Conservation (phyloP, 2,888 invertebrate genomes). For the Agonopterix alstromeriana region DNA sequence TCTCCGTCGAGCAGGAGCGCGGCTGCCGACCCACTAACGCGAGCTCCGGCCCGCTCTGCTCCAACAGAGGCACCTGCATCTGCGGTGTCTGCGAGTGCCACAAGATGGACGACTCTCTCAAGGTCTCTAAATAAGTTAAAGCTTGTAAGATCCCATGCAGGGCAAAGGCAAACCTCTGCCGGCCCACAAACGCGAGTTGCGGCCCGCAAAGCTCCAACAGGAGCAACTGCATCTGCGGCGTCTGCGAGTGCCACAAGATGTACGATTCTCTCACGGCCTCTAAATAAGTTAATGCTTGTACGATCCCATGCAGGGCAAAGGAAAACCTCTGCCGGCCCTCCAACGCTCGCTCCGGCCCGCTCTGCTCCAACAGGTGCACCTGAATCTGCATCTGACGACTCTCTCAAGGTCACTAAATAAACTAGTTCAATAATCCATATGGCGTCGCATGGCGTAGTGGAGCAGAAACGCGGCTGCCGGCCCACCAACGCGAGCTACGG, state of each 20-base stretch:
- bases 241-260: slow-evolving; percentile 87
- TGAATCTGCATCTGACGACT: slow-evolving; percentile 91
- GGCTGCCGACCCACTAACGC: slow-evolving; percentile 84
- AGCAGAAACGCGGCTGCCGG: slow-evolving; percentile 79
- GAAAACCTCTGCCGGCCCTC: slow-evolving; percentile 76
- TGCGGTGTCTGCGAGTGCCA: slow-evolving; percentile 93
- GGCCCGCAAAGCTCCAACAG: slow-evolving; percentile 89
- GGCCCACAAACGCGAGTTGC: slow-evolving; percentile 82
- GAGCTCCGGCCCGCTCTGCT: slow-evolving; percentile 86
- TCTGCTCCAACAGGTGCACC: slow-evolving; percentile 90
- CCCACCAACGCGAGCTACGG: slow-evolving; percentile 84
- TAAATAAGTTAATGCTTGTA: background rate
- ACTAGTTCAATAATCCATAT: too few species aligned
- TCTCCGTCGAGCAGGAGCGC: slow-evolving; percentile 59
- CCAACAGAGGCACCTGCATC: slow-evolving; percentile 90
- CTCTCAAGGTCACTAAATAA: slow-evolving; percentile 73
- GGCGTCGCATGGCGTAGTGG: slow-evolving; percentile 59
- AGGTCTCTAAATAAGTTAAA: slow-evolving; percentile 54
- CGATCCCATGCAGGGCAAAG: too few species aligned
- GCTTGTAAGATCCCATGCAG: too few species aligned
- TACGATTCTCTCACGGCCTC: slow-evolving; percentile 79
- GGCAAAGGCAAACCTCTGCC: slow-evolving; percentile 51
- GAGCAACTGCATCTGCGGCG: slow-evolving; percentile 92
- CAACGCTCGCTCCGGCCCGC: slow-evolving; percentile 82
- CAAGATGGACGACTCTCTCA: slow-evolving; percentile 79